Base-by-base conservation (phyloP, 92 coral and sea anemone species). In the Porites cylindrica region DNA sequence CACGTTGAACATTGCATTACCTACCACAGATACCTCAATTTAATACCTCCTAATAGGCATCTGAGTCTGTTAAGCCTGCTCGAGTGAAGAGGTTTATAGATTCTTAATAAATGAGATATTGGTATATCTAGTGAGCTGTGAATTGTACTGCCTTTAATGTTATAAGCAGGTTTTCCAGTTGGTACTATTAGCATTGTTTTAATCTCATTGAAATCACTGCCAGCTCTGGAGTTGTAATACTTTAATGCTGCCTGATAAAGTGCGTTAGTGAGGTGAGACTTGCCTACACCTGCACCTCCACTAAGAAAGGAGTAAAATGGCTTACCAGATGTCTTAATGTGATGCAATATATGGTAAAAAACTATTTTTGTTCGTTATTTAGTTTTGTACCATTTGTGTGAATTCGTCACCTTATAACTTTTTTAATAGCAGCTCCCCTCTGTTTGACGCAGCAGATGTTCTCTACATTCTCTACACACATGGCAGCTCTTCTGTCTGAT, bases 211-310 rank as follows among this genome's bases (percentile, higher is more conserved):
- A 83, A 83, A 60, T 89, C 82, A 43, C 47, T 26, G 52, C 92
- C 92, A 75, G 89, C 75, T 80, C 82, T 90, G 43, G 86, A 78
- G 70, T 90, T 90, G 80, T 88, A 82, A 77, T 91, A 91, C 43
- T 88, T 91, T 72, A 91, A n/a, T 32, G 89, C 89, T 66, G 94
- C 94, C 71, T 91, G 92, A 88, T 91, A 91, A 20, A 91, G 69
- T n/a, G 94, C 77, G 56, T 87, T 91, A 19, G 87, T 91, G 14
- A 91, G 77, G 68, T 81, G 91, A 51, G 84, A 88, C 78, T 91
- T 91, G 43, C 94, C 94, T 21, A 91, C 92, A 23, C 92, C 94
- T 21, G 90, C 92, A 14, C 94, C 89, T n/a, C 91, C 91, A 91
- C 78, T 53, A 1, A 88, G 76, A 67, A 90, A 91, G 32, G 29